A percentile compares a stretch with the other conserved stretches of the same genome.
Evolutionary conservation across 2,797 vertebrate species (phyloP).

Genomic region (Falco columbarius): DNA sequence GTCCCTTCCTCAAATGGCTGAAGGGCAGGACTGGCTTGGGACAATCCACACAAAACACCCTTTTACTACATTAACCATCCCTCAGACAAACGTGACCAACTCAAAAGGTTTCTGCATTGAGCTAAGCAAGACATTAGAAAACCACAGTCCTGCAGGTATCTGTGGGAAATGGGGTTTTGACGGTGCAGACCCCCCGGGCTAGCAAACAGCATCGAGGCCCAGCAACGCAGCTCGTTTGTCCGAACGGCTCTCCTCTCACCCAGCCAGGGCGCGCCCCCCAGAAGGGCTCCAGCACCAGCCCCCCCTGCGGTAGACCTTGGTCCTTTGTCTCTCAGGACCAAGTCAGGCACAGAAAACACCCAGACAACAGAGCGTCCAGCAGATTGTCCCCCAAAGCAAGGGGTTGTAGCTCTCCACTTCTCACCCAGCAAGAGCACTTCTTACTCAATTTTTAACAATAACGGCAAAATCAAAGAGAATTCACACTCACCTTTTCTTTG

Average conservation of each 20-base stretch:
- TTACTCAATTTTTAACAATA: background rate
- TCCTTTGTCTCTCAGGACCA: background rate
- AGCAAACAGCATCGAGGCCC: background rate
- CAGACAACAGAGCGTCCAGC: background rate
- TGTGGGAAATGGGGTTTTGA: accelerated
- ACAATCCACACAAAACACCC: background rate
- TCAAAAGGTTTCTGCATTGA: background rate
- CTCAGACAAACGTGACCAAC: background rate
- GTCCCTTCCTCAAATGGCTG: background rate
- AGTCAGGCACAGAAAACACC: background rate
- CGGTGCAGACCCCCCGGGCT: background rate
- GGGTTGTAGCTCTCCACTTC: background rate
- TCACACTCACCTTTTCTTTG: background rate
- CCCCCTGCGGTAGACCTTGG: background rate
- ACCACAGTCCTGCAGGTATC: too few species aligned
- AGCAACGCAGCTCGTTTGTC: too few species aligned
- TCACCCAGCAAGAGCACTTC: background rate
- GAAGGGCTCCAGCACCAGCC: background rate
- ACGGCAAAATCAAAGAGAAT: background rate
- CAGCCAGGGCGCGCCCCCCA: accelerated
- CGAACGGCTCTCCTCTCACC: background rate
- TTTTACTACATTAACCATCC: background rate
- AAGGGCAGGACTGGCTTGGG: accelerated
- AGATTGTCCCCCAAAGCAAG: background rate
- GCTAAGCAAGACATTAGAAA: background rate